Evolutionary conservation across 2,888 invertebrate species (phyloP), one percentile per base, ranked within the genome.

Genomic region (Girardia tigrina): DNA sequence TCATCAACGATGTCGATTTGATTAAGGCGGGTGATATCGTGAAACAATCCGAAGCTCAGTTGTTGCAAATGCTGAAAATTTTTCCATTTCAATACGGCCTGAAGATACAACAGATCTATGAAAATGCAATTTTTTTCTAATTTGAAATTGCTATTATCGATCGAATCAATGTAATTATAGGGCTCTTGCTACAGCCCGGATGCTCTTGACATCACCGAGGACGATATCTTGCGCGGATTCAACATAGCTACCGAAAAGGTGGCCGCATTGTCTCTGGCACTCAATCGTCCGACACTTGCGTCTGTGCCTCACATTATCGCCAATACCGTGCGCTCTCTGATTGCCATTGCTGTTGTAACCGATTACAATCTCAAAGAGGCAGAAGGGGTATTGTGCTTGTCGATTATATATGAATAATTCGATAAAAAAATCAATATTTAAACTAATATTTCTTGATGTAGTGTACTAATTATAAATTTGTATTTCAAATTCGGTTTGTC

Each of bases 41-140:
- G 78, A 98, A 98, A 81, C 94, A 95, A 83, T 94, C 94, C 70
- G 98, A 98, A 87, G 94, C 97, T 56, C 94, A 97, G 16, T 89
- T 99, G 77, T 88, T 99, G 80, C 97, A 97, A 88, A 98, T 99
- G 98, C 89, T 99, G 88, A 94, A 94, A 88, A 95, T 99, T 86
- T 95, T 94, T 84, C 98, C 98, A 73, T 99, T 99, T 88, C 93
- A 94, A 74, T 99, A 98, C 83, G 98, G 98, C 87, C 88, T 98
- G 81, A 87, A 91, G 70, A 92, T 98, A 78, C 83, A 85, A 77
- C 85, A 86, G 80, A 90, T 91, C n/a, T 56, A 56, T 56, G 56
- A 56, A 56, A 56, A 56, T 56, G 56, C 23, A 20, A 26, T n/a
- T n/a, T 26, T 16, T 42, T 29, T 28, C 42, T 26, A 74, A 70